phyloP scores from a whole-genome alignment of 2,113 vertebrate species.

The Cinclus mexicanus region DNA sequence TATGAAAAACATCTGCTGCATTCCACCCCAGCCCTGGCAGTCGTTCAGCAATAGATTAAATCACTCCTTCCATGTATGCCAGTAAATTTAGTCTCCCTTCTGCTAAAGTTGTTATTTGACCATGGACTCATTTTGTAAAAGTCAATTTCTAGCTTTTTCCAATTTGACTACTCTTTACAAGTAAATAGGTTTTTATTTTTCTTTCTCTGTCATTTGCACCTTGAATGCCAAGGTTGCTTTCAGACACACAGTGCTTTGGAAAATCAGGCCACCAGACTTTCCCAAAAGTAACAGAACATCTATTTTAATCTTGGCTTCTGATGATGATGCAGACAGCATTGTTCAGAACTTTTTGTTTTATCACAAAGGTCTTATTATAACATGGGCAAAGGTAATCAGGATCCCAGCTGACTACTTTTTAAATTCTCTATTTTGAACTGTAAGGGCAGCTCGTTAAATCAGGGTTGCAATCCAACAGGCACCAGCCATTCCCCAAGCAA shows the following conservation, averaged over 20 bases:
- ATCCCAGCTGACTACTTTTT: not conserved
- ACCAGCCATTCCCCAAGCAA: not conserved
- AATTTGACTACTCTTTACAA: not conserved
- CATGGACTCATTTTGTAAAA: not conserved
- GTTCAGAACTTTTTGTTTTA: not conserved
- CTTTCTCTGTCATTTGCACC: not conserved
- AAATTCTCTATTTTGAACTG: not conserved
- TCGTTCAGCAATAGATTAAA: not conserved
- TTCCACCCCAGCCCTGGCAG: conserved; percentile 49
- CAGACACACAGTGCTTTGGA: not conserved
- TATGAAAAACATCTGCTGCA: conserved; percentile 48
- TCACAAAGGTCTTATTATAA: not conserved
- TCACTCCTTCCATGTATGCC: conserved; percentile 30
- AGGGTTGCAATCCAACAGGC: not conserved
- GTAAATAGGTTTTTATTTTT: not conserved
- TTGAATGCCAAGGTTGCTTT: not conserved
- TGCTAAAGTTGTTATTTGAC: conserved; percentile 47
- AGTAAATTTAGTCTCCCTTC: conserved; percentile 32
- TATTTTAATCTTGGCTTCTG: conserved; percentile 9
- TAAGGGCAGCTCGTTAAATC: not conserved
- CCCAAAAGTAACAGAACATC: not conserved
- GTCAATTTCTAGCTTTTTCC: not conserved
- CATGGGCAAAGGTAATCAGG: not conserved
- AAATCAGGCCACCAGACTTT: not conserved
- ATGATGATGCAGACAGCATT: not conserved